Base-by-base conservation (phyloP, 2,797 vertebrate genomes). In the Hypotaenidia okinawae region DNA sequence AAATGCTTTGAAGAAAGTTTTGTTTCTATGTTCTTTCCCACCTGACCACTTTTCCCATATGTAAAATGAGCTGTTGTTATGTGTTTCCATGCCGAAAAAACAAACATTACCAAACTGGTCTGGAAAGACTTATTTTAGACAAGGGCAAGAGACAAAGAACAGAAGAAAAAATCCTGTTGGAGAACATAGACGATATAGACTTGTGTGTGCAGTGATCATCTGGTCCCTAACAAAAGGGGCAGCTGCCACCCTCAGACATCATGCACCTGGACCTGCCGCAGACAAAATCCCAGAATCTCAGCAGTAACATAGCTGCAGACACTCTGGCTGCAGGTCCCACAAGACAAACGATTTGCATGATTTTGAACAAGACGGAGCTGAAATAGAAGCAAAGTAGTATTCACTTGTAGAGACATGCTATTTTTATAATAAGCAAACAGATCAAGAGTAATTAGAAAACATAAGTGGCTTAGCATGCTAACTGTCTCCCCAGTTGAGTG, bases 201-300 rank as follows among this genome's bases (percentile, higher is more conserved):
- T 24, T 8, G 0, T 18, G 33, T 54, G n/a, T 35, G 16, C 8
- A 21, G 2, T 22, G 58, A 30, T 49, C 2, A 0, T 23, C 22
- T 32, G 10, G 19, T 63, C 54, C 39, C 10, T 18, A 33, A 72
- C 4, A 11, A 62, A 70, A 68, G 32, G 16, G 13, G 13, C 11
- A 79, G 39, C 28, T 63, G 12, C 11, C 23, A 25, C 37, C 16
- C 14, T 11, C 25, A 45, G 27, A 62, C 7, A 19, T 28, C 1
- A 1, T 5, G 14, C 3, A 61, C 6, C 11, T 22, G 22, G 30
- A 58, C 16, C 14, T 63, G 11, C 16, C 0, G 1, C 8, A 11
- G 23, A 57, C 11, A 52, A 62, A 39, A 27, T 12, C 4, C 27
- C 14, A 21, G 52, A 54, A 39, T 0, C 8, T 2, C 18, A 64